These are phyloP conservation scores for Cosmopolites sordidus DNA, from an alignment of 2,888 invertebrate species.

Conservation along the genomic window DNA sequence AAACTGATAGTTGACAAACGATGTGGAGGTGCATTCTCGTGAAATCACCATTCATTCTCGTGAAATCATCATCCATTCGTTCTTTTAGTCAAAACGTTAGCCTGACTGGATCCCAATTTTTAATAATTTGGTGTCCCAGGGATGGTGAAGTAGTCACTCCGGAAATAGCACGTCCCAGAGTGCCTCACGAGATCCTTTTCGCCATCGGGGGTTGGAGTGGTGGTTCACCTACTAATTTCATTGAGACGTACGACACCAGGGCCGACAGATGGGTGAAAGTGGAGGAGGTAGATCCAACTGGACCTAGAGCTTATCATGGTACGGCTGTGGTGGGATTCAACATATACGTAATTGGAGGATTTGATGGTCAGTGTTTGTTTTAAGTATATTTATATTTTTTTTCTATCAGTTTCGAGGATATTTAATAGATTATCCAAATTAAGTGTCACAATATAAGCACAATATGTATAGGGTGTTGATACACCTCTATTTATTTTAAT, in stretches of 20 bases:
- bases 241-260: slow-evolving; percentile 85
- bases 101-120: slow-evolving; percentile 24
- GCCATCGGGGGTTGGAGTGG: slow-evolving; percentile 79
- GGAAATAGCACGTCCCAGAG: slow-evolving; percentile 74
- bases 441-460: too few relatives aligned
- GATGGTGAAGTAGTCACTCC: slow-evolving; percentile 81
- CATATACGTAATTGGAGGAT: slow-evolving; percentile 89
- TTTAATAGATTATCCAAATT: too few relatives aligned
- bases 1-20: too few relatives aligned
- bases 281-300: slow-evolving; percentile 73
- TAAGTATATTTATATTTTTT: too few relatives aligned
- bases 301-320: slow-evolving; percentile 91
- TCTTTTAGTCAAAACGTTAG: slow-evolving; percentile 18
- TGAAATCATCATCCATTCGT: too few relatives aligned
- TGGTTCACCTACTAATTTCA: slow-evolving; percentile 69
- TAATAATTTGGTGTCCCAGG: slow-evolving; percentile 43
- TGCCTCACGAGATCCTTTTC: slow-evolving; percentile 86
- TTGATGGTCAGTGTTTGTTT: too few relatives aligned
- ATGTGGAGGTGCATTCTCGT: too few relatives aligned
- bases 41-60: too few relatives aligned
- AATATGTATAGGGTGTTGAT: too few relatives aligned
- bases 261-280: slow-evolving; percentile 87
- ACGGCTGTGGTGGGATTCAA: slow-evolving; percentile 79
- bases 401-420: too few relatives aligned
- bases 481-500: too few relatives aligned